A percentile compares a stretch with the other conserved stretches of the same genome.
These are phyloP conservation scores for Trachelus stipa DNA, from an alignment of 2,888 invertebrate species.

Conservation along the genomic window DNA sequence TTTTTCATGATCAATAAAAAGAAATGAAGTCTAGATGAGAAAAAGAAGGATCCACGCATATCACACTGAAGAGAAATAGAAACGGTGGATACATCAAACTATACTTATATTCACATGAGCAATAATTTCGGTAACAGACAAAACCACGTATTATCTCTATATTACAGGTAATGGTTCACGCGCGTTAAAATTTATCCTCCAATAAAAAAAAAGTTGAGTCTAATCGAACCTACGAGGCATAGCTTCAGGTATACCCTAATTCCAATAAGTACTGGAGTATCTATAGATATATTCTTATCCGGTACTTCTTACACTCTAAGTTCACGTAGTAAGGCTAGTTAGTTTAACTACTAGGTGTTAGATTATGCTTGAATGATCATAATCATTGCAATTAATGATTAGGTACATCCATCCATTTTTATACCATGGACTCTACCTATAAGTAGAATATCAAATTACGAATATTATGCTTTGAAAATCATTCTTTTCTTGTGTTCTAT, in stretches of 20 bases:
- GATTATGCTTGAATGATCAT: background rate
- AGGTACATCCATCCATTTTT: background rate
- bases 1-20: no score
- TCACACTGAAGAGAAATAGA: background rate
- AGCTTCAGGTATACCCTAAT: background rate
- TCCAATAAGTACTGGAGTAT: background rate
- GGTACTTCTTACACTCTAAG: background rate
- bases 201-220: background rate
- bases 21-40: background rate
- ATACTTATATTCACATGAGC: background rate
- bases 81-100: background rate
- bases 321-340: background rate
- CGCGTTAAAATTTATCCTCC: background rate
- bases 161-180: background rate
- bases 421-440: background rate
- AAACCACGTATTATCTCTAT: background rate
- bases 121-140: background rate
- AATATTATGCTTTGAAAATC: background rate
- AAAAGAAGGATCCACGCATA: background rate
- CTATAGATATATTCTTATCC: background rate
- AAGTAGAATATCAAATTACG: background rate
- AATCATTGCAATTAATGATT: background rate
- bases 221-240: background rate
- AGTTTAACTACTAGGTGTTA: background rate
- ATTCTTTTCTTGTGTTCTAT: background rate